Base-by-base conservation (phyloP, 2,797 vertebrate genomes). In the Micromesistius poutassou region DNA sequence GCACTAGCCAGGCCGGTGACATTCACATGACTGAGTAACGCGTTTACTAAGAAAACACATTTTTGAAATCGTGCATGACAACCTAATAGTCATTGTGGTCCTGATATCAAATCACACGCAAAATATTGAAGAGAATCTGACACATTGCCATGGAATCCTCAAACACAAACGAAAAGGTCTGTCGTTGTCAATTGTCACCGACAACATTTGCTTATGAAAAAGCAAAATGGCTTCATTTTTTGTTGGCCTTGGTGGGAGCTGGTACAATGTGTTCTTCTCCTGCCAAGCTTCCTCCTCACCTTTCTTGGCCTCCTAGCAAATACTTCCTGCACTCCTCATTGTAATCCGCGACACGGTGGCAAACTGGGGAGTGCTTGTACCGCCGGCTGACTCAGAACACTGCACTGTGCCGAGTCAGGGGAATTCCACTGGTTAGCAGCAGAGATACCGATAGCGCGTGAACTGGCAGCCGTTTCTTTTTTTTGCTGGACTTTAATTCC, bases 241-340 rank as follows among this genome's bases (percentile, higher is more conserved):
- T 25, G 0, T 19, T 12, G 55, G 55, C 46, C 46, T 55, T 22
- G 16, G 46, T 55, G 19, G 46, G 46, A 55, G 46, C 19, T 5
- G 75, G 74, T 40, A 80, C 77, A 79, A 38, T 46, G 13, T 80
- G 86, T 84, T 79, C 84, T n/a, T 74, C 46, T 62, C 74, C 3
- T 35, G 71, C 36, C 22, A 72, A 71, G 68, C 74, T 19, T 77
- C 71, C 22, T 40, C 10, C 68, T 38, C 72, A 40, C 38, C 50
- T 33, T 30, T 66, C 33, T 72, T n/a, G 19, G 22, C 19, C 33
- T 16, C 33, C 46, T 16, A 19, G 74, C 35, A 71, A 74, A 76
- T 40, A 75, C 4, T 22, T 62, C 73, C 50, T 30, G 71, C 1
- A n/a, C 22, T 28, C 1, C 72, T 73, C 13, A 68, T 30, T 50